Evolutionary conservation across 2,113 vertebrate species (phyloP).

Genomic region (Actenoides hombroni): DNA sequence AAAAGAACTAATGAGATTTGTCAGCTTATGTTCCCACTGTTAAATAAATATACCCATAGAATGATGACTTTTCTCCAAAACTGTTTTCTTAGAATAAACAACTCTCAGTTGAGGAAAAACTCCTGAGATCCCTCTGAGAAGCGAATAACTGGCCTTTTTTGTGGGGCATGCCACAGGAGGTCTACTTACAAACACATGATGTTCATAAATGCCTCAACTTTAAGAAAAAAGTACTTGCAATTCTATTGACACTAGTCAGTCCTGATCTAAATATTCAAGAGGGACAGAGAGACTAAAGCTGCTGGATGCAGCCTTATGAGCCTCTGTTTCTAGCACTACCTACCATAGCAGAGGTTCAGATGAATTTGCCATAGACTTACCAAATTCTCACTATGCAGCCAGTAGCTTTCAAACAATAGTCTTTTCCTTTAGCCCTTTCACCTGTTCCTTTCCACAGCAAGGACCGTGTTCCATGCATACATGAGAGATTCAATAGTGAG

Average conservation of each 20-base stretch:
- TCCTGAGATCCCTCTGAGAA: background rate
- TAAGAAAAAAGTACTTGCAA: background rate
- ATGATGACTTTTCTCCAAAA: background rate
- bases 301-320: background rate
- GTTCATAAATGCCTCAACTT: background rate
- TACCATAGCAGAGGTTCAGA: background rate
- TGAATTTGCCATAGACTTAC: background rate
- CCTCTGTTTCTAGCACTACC: background rate
- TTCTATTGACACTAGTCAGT: background rate
- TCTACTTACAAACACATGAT: background rate
- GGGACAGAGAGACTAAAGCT: background rate
- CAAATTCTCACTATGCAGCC: background rate
- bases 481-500: background rate
- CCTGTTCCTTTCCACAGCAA: background rate
- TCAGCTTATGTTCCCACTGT: background rate
- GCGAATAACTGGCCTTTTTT: background rate
- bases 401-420: background rate
- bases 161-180: accelerated
- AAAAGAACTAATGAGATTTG: background rate
- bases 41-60: background rate
- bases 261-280: background rate
- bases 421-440: background rate
- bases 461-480: background rate
- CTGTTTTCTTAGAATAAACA: background rate
- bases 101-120: background rate